Base-by-base conservation (phyloP, 2,888 invertebrate species). In the Nephrotoma guestfalica region DNA sequence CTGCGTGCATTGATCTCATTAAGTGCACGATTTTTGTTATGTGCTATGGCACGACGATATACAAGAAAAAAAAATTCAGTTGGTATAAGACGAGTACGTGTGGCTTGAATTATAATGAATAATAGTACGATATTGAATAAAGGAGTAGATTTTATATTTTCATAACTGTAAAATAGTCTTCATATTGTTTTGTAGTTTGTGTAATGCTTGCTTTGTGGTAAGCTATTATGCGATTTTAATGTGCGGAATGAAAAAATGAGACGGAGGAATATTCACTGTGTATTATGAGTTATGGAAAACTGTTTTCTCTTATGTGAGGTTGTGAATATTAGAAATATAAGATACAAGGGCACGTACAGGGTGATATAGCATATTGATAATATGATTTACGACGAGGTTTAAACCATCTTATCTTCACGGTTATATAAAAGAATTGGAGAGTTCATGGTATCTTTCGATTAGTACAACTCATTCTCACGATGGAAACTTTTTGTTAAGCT, bases 231-330 rank as follows among this genome's bases (percentile, higher is more conserved):
- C 30, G 71, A 71, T 71, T 71, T 30, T 71, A 30, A 71, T 30
- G 71, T 71, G n/a, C n/a, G 6, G 15, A 15, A 6, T 71, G 71
- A 71, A n/a, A 71, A 43, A 43, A 30, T 71, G 30, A 11, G 9
- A 7, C 71, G 18, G 1, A 4, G 9, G 30, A 71, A 71, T 71
- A 71, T 71, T 71, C 18, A 71, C 7, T 30, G 18, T 71, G 9
- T 11, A 71, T 71, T 9, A 71, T 71, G 71, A 71, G 9, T 71
- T 71, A 9, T 30, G 30, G 15, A 51, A 15, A 6, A 15, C 0
- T 51, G 18, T 71, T 71, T 30, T 9, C 11, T 18, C 15, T 5
- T 51, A 11, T 90, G 89, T 4, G 89, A 89, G 0, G 90, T 30
- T 30, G 13, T 4, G 47, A 13, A 47, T 6, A 47, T 13, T 9